Evolutionary conservation across 2,888 invertebrate species (phyloP).

Genomic region (Conchocele bisecta): DNA sequence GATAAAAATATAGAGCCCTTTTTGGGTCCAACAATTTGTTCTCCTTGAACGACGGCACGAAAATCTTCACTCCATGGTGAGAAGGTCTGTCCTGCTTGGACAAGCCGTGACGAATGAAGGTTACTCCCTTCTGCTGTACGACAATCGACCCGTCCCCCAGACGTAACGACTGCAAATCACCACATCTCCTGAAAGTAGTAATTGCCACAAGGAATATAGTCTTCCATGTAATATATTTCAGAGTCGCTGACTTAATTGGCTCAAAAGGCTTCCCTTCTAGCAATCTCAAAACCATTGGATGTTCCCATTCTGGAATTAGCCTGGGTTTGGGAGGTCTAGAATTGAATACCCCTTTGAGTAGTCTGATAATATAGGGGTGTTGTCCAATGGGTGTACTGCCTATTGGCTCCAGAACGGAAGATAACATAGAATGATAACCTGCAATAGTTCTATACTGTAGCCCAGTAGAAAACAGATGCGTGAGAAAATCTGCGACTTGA

Average conservation of each 20-base stretch:
- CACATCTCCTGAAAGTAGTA: constrained; percentile 34
- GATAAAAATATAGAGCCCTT: constrained; percentile 20
- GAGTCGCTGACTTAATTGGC: constrained; percentile 20
- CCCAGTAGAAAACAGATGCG: constrained; percentile 17
- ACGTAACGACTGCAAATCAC: constrained; percentile 34
- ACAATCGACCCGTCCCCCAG: constrained; percentile 28
- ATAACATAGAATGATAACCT: constrained; percentile 45
- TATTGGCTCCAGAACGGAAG: constrained; percentile 24
- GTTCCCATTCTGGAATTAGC: constrained; percentile 46
- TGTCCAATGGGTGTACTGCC: constrained; percentile 31
- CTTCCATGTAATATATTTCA: constrained; percentile 32
- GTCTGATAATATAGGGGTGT: constrained; percentile 43
- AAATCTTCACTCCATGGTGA: constrained; percentile 13
- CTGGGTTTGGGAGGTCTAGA: constrained; percentile 28
- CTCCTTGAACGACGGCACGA: constrained; percentile 26
- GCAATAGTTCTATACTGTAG: constrained; percentile 36
- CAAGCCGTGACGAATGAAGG: constrained; percentile 19
- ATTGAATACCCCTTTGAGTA: constrained; percentile 44
- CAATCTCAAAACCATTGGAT: constrained; percentile 22
- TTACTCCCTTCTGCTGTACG: constrained; percentile 28
- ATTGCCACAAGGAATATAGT: constrained; percentile 36
- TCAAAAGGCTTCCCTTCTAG: constrained; percentile 42
- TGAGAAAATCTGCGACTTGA: constrained; percentile 34
- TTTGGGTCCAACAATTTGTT: constrained; percentile 36
- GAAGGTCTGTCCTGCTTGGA: constrained; percentile 31